These are phyloP conservation scores for Hoplostethus mediterraneus DNA, from an alignment of 2,797 vertebrate species.

Conservation along the genomic window DNA sequence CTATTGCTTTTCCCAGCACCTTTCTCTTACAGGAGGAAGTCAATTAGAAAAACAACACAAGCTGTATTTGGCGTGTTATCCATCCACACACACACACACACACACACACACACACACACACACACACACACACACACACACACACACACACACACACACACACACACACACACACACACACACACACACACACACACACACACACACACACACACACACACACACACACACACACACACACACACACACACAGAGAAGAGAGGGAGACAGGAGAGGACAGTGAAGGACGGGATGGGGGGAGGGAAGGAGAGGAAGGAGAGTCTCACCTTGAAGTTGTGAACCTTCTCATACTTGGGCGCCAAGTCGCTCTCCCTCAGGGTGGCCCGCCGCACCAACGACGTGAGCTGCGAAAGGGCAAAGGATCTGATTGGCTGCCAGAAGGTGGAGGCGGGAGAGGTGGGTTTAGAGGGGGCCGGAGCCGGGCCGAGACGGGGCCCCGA, in stretches of 20 bases:
- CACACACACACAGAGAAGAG: slow-evolving; percentile 23
- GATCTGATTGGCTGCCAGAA: slow-evolving; percentile 98
- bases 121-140: slow-evolving; percentile 37
- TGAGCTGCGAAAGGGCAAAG: slow-evolving; percentile 99
- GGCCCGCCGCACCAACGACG: slow-evolving; percentile 96
- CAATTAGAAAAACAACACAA: too few relatives aligned
- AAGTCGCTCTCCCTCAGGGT: slow-evolving; percentile 98
- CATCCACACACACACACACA: too few relatives aligned
- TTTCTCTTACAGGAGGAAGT: too few relatives aligned
- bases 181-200: too few relatives aligned
- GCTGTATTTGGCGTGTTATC: too few relatives aligned
- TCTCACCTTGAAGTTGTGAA: slow-evolving; percentile 99
- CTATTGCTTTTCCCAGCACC: too few relatives aligned
- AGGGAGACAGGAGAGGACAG: slow-evolving; percentile 9
- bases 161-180: too few relatives aligned
- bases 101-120: slow-evolving; percentile 22
- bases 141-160: slow-evolving; percentile 8
- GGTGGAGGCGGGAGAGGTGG: slow-evolving; percentile 85
- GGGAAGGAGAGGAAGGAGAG: background rate
- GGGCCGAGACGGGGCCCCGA: slow-evolving; percentile 20
- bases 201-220: too few relatives aligned
- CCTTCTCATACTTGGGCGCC: slow-evolving; percentile 96
- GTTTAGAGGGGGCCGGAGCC: slow-evolving; percentile 82
- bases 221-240: too few relatives aligned
- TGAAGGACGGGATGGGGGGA: background rate